Base-by-base conservation (phyloP, 2,888 invertebrate species). In the Zonitis immaculata region DNA sequence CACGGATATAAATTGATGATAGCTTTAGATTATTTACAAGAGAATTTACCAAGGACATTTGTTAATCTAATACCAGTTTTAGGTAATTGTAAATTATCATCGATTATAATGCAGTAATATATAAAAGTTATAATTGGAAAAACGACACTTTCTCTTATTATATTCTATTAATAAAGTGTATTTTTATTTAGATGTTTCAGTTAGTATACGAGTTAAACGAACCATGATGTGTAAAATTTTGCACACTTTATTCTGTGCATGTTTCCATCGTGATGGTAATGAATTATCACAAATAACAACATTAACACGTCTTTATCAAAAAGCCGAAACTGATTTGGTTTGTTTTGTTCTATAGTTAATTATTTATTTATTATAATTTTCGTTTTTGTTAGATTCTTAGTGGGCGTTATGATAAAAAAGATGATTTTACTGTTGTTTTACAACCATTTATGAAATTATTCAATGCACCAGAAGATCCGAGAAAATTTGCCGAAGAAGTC, bases 401-500 rank as follows among this genome's bases (percentile, higher is more conserved):
- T 67, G 84, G 84, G 0, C 76, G 87, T 18, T 88, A 88, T 72
- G 84, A 86, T 64, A 75, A 75, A 0, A 82, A 80, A 26, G 78
- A 80, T 0, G 87, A 87, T 73, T 88, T 88, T 76, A 82, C 88
- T 0, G 88, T 88, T 32, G 84, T 88, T 9, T 63, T 86, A 52
- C 88, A 88, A 73, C 87, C 88, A 1, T 88, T 88, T 72, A 86
- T 84, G 76, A 81, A 82, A 65, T 71, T 84, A 62, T 87, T 88
- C 74, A 87, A 88, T 75, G 84, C 80, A 6, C 80, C 81, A 2
- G 64, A 71, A 11, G 76, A 81, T 68, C 77, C 77, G 3, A 59
- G 54, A 3, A 67, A 63, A 27, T 62, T 69, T 53, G 70, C 64
- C 32, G 72, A 75, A 47, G 80, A 81, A 66, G 83, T 83, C 66